A percentile compares a stretch with the other conserved stretches of the same genome.
Evolutionary conservation across 1,140 invertebrate genomes (phyloP).

Genomic region (Zaprionus nigranus): DNA sequence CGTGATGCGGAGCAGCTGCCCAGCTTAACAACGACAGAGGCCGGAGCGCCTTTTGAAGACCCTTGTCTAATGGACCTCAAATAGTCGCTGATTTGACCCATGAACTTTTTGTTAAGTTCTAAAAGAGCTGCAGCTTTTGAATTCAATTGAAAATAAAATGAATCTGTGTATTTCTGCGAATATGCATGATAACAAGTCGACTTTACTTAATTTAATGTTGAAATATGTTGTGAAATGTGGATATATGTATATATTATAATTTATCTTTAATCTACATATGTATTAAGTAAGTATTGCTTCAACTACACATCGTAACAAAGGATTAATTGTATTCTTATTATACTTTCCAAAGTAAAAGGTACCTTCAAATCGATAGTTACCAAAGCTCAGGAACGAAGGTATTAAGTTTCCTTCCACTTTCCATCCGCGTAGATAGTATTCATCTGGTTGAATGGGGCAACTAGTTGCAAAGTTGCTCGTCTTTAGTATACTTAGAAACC

Average conservation of each 20-base stretch:
- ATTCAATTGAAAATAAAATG: background rate
- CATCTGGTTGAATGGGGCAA: conserved; percentile 5
- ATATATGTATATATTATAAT: background rate
- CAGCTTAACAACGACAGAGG: conserved; percentile 12
- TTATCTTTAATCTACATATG: background rate
- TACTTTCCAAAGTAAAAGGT: conserved; percentile 16
- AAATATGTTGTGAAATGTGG: background rate
- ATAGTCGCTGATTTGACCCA: conserved; percentile 62
- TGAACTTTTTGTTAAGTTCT: conserved; percentile 43
- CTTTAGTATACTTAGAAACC: conserved; percentile 7
- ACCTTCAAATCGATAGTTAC: conserved; percentile 6
- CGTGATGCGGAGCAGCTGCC: background rate
- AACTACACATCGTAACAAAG: background rate
- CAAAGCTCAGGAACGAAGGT: conserved; percentile 4
- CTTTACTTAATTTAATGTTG: background rate
- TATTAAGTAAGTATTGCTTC: background rate
- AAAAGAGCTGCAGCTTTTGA: background rate
- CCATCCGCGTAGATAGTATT: conserved; percentile 18
- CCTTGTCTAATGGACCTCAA: conserved; percentile 73
- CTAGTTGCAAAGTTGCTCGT: conserved; percentile 1
- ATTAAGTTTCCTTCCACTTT: conserved; percentile 1
- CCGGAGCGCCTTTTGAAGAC: conserved; percentile 27
- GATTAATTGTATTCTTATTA: background rate
- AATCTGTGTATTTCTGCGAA: background rate
- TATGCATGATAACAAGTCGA: background rate